phyloP scores from a whole-genome alignment of 2,113 vertebrate genomes.

The Dasyurus viverrinus region DNA sequence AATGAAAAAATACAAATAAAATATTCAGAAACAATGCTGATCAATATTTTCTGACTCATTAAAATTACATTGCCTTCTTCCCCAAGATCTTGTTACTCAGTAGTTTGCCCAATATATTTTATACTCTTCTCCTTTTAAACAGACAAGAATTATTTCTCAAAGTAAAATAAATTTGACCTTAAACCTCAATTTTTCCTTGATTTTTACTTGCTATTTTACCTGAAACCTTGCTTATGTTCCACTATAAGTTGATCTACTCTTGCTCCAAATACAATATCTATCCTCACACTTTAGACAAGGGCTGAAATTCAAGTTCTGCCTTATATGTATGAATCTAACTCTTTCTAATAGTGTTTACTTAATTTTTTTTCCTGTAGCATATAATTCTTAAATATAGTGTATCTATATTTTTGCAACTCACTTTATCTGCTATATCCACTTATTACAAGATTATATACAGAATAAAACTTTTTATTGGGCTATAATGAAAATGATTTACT shows the following conservation, averaged over 20 bases:
- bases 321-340: neutral
- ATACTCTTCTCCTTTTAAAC: constrained; percentile 51
- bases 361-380: neutral
- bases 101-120: constrained; percentile 44
- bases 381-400: neutral
- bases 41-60: constrained; percentile 51
- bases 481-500: neutral
- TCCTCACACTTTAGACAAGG: neutral
- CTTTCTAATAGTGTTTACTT: constrained; percentile 3
- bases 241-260: constrained; percentile 27
- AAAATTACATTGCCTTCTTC: constrained; percentile 38
- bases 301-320: neutral
- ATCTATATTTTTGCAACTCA: neutral
- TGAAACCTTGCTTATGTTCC: constrained; percentile 58
- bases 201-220: constrained; percentile 33
- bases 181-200: constrained; percentile 33
- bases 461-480: constrained; percentile 21
- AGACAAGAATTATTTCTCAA: constrained; percentile 61
- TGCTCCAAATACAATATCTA: neutral
- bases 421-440: neutral
- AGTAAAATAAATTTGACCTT: constrained; percentile 31
- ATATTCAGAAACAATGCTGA: constrained; percentile 48
- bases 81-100: neutral
- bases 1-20: constrained; percentile 11
- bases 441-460: neutral